Evolutionary conservation across 2,113 vertebrate species (phyloP), one percentile per base, ranked within the genome.

Genomic region (Ictalurus punctatus): DNA sequence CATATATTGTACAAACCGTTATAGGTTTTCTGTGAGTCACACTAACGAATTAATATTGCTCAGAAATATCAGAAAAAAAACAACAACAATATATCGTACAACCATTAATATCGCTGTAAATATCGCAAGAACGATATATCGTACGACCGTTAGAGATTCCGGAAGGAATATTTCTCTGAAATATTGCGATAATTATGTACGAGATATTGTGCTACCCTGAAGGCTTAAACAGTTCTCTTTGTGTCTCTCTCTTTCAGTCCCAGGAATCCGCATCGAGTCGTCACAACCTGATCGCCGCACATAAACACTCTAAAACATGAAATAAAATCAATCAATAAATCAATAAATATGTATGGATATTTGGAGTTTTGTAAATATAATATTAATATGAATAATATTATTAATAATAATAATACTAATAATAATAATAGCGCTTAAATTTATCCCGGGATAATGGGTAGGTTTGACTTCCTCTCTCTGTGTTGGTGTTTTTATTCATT

Each of bases 221-320:
- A 85, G 23, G 9, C 21, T 65, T 44, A 23, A 44, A 48, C 40
- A 21, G 16, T 58, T 17, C 2, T 59, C 34, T 76, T 25, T 85
- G 12, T 71, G 27, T 69, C 1, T 86, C 12, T 78, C 71, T 86
- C 4, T 78, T 44, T 30, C 92, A 91, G 88, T 89, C 93, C 74
- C 89, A 90, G 93, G 94, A 94, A 94, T 94, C 54, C 85, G 61
- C 85, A 86, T 25, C 85, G 85, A 58, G 71, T 86, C 13, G 54
- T 86, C 54, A 78, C 71, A 6, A 78, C 85, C 85, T 86, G 85
- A 86, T 86, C 56, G 7, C 23, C 34, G 19, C 54, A 76, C 30
- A 74, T 1, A 86, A 25, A 76, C n/a, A 83, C 34, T 40, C 81
- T 21, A 23, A 83, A 23, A 83, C 13, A 59, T 23, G 19, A 23